Base-by-base conservation (phyloP, 2,888 invertebrate species). In the Heliconius ismenius region DNA sequence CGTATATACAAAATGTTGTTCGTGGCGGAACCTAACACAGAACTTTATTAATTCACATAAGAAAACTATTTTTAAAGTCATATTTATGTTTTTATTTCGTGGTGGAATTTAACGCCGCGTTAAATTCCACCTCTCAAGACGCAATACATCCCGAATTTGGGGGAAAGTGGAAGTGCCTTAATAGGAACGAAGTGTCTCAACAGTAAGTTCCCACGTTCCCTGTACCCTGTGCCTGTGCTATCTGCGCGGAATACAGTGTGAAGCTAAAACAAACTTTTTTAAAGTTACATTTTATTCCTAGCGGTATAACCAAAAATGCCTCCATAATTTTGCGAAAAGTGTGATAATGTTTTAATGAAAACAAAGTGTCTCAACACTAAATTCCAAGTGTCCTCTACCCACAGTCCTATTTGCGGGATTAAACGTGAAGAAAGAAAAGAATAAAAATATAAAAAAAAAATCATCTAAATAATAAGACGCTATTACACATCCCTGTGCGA, bases 401-500 rank as follows among this genome's bases (percentile, higher is more conserved):
- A 60, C 24, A 11, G 4, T 60, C 11, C 60, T 24, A 60, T 24
- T 10, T 11, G 3, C n/a, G 24, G 4, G 24, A 60, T 60, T 24
- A 18, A 7, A 21, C 18, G 49, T 49, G 21, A 21, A 49, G 9
- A 58, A 58, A 4, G 6, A 43, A 68, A 68, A 39, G 10, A 11
- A 39, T 11, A 39, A 73, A 32, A 39, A 36, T n/a, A n/a, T 24
- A 39, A 26, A 21, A 18, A 62, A 36, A 67, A 39, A 18, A 32
- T 1, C 11, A 4, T 49, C 10, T 54, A 43, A 60, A 39, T 54
- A 24, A 39, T 64, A 74, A 79, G 75, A 77, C 81, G 78, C 43
- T 79, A 43, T 32, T 77, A 77, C 74, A 64, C 84, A 82, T 79
- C 84, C 81, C 85, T 84, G 82, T 76, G 80, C 36, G 74, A 79